phyloP scores from a whole-genome alignment of 2,888 invertebrate genomes.

The Polydrusus tereticollis region DNA sequence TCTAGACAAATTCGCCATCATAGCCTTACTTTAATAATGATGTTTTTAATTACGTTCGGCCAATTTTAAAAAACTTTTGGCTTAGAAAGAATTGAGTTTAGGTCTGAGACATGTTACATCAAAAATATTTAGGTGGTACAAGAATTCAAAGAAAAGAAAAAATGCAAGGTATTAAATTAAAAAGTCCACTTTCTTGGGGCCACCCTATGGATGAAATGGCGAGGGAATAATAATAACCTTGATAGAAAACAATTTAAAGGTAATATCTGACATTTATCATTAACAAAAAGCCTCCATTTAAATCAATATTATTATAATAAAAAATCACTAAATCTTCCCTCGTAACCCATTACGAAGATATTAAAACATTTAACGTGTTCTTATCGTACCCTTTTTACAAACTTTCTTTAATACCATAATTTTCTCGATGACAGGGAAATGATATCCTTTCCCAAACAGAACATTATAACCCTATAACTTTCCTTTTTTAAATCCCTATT shows the following conservation, averaged over 20 bases:
- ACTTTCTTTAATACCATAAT: conserved; percentile 38
- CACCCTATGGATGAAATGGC: not conserved
- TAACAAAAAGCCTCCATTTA: too few species aligned
- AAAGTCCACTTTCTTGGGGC: too few species aligned
- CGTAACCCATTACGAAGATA: conserved; percentile 19
- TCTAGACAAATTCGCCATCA: too few species aligned
- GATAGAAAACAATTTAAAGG: not conserved
- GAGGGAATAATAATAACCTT: not conserved
- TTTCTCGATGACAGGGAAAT: conserved; percentile 41
- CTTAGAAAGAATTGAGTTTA: too few species aligned
- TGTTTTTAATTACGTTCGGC: too few species aligned
- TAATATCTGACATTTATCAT: not conserved
- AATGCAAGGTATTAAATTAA: too few species aligned
- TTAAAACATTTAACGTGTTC: conserved; percentile 38
- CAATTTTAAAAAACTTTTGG: too few species aligned
- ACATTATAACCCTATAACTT: conserved; percentile 43
- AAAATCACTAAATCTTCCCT: conserved; percentile 13
- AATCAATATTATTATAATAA: conserved; percentile 13
- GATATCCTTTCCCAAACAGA: conserved; percentile 39
- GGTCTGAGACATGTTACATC: too few species aligned
- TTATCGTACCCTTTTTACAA: conserved; percentile 38
- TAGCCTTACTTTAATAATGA: too few species aligned
- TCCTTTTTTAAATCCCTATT: conserved; percentile 38
- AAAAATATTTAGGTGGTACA: too few species aligned
- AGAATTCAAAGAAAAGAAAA: too few species aligned